Evolutionary conservation across 92 coral and sea anemone species (phyloP).

Genomic region (Pocillopora grandis): DNA sequence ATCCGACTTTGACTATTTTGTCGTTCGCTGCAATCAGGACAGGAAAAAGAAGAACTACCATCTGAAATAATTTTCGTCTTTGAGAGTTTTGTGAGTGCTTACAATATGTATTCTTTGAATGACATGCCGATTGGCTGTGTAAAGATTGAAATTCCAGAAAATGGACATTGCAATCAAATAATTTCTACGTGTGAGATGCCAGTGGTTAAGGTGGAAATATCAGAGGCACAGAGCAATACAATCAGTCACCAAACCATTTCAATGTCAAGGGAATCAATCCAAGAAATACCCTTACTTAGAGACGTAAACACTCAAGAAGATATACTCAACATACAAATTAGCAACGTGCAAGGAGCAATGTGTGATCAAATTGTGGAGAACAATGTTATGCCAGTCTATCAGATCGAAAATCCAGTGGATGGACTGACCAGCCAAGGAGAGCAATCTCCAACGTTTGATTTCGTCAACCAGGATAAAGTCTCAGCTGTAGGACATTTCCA

Average conservation of each 20-base stretch:
- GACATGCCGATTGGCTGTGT: background rate
- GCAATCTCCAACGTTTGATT: conserved; percentile 8
- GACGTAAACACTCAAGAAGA: background rate
- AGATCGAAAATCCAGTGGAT: conserved; percentile 2
- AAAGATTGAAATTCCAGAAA: conserved; percentile 2
- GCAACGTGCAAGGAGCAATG: conserved; percentile 26
- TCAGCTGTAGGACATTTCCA: background rate
- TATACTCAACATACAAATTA: conserved; percentile 11
- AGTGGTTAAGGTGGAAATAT: background rate
- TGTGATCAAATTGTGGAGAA: background rate
- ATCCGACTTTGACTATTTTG: background rate
- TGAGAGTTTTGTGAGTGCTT: background rate
- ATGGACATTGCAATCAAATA: background rate
- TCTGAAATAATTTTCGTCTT: too few relatives aligned
- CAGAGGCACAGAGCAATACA: background rate
- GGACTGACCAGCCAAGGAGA: background rate
- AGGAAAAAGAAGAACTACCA: background rate
- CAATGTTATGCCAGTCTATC: background rate
- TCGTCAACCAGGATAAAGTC: background rate
- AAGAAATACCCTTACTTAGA: conserved; percentile 5
- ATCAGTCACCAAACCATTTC: background rate
- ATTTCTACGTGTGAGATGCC: background rate
- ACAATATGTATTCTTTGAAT: conserved; percentile 12
- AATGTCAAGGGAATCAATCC: background rate
- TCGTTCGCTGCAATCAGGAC: background rate